phyloP scores from a whole-genome alignment of 2,888 invertebrate species.

The Limnephilus auricula region DNA sequence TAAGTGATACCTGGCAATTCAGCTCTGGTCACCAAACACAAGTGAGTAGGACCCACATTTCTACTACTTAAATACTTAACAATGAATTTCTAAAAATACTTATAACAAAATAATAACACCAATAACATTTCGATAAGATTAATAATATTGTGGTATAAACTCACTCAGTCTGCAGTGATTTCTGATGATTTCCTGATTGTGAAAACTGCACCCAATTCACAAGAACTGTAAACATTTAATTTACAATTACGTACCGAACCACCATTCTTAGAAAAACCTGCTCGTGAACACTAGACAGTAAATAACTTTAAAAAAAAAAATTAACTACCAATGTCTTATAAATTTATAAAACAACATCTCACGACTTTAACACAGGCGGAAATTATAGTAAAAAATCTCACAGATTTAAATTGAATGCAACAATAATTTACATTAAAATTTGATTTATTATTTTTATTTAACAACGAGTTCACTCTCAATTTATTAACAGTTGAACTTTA shows the following conservation, averaged over 20 bases:
- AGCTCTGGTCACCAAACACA: too few relatives aligned
- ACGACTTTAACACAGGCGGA: not conserved
- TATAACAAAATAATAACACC: too few relatives aligned
- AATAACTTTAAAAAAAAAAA: not conserved
- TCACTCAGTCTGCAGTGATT: not conserved
- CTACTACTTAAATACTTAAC: too few relatives aligned
- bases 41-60: too few relatives aligned
- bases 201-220: slow-evolving; percentile 12
- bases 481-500: not conserved
- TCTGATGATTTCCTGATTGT: not conserved
- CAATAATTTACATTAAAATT: not conserved
- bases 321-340: not conserved
- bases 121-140: not conserved
- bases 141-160: not conserved
- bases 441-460: not conserved
- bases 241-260: not conserved
- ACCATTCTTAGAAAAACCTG: not conserved
- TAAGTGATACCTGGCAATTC: too few relatives aligned
- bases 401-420: not conserved
- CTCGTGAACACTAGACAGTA: not conserved
- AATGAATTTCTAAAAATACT: too few relatives aligned
- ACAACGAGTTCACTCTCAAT: not conserved
- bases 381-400: not conserved
- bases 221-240: not conserved
- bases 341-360: not conserved